phyloP scores from a whole-genome alignment of 92 coral and sea anemone genomes.

The Zoanthus solanderi region DNA sequence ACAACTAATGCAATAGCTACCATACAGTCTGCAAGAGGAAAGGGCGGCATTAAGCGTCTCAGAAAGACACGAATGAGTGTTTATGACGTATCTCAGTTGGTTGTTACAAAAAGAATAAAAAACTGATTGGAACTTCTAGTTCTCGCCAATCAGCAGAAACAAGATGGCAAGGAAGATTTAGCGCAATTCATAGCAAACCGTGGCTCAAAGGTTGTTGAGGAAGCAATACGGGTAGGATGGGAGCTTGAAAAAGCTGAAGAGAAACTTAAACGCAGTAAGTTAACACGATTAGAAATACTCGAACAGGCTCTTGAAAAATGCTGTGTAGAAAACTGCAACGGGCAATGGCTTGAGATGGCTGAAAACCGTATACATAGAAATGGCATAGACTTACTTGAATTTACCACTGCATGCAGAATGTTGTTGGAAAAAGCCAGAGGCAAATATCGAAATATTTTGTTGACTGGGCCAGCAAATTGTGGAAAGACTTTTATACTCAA shows the following conservation, averaged over 20 bases:
- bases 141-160: conserved; percentile 53
- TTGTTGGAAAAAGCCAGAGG: conserved; percentile 57
- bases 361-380: conserved; percentile 40
- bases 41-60: background rate
- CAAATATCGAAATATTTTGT: conserved; percentile 52
- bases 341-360: conserved; percentile 54
- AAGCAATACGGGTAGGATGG: conserved; percentile 56
- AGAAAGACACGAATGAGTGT: conserved; percentile 38
- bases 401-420: conserved; percentile 31
- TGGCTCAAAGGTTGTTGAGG: conserved; percentile 55
- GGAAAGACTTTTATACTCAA: conserved; percentile 34
- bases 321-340: conserved; percentile 36
- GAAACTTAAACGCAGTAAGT: conserved; percentile 28
- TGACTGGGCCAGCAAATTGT: conserved; percentile 25
- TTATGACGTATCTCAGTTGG: conserved; percentile 54
- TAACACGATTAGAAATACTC: conserved; percentile 33
- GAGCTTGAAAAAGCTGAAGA: conserved; percentile 53
- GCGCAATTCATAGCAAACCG: conserved; percentile 62
- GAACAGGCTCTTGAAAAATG: conserved; percentile 22
- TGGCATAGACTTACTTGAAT: conserved; percentile 32
- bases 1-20: conserved; percentile 34
- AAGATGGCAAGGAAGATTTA: conserved; percentile 60
- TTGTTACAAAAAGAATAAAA: conserved; percentile 39
- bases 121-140: conserved; percentile 56
- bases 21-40: background rate